Evolutionary conservation across 2,888 invertebrate species (phyloP).

Genomic region (Coremacera marginata): DNA sequence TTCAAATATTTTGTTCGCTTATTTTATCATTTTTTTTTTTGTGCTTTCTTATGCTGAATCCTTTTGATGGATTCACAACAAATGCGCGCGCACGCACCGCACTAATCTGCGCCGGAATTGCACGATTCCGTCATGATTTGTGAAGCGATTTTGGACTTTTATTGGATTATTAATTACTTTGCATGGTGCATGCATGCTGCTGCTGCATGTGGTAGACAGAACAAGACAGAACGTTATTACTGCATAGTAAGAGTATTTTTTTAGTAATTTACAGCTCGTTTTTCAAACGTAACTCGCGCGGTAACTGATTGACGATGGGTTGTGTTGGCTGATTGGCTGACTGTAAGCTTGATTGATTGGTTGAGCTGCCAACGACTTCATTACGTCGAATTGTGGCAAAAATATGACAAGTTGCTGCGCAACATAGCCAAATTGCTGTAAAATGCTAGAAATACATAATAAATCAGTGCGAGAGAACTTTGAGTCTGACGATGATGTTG

Average conservation of each 20-base stretch:
- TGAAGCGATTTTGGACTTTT: slow-evolving; percentile 27
- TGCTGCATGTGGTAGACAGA: not conserved
- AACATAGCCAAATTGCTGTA: too few relatives aligned
- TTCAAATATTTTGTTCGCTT: too few relatives aligned
- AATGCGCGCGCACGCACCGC: not conserved
- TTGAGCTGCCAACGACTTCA: not conserved
- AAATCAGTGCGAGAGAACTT: too few relatives aligned
- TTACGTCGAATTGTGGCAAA: too few relatives aligned
- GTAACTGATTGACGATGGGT: slow-evolving; percentile 4
- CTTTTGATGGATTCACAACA: too few relatives aligned
- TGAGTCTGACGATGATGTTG: too few relatives aligned
- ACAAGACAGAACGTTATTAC: not conserved
- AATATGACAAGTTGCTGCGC: too few relatives aligned
- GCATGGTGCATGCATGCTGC: slow-evolving; percentile 1
- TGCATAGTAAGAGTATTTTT: not conserved
- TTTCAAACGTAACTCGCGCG: not conserved
- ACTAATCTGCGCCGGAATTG: not conserved
- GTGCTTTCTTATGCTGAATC: too few relatives aligned
- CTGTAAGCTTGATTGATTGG: not conserved
- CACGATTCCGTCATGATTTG: slow-evolving; percentile 22
- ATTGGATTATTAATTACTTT: slow-evolving; percentile 33
- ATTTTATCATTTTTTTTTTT: too few relatives aligned
- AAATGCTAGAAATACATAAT: too few relatives aligned
- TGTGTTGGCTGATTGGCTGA: not conserved
- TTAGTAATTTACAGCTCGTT: not conserved